Evolutionary conservation across 2,888 invertebrate genomes (phyloP).

Genomic region (Stenodera caucasica): DNA sequence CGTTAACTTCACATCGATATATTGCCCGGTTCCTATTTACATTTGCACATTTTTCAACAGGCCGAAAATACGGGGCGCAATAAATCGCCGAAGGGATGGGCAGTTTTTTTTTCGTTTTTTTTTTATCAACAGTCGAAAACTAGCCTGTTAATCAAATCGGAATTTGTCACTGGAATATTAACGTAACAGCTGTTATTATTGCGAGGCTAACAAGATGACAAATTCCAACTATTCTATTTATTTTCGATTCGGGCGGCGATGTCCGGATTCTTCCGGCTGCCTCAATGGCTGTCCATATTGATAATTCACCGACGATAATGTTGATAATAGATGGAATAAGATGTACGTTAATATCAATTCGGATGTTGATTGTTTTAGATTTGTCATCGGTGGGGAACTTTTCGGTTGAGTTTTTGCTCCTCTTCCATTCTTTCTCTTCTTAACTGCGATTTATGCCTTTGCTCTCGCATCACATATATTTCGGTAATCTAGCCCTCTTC

Average conservation of each 20-base stretch:
- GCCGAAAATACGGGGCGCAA: conserved; percentile 20
- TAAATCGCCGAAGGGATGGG: conserved; percentile 2
- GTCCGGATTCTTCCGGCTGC: not conserved
- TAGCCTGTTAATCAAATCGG: conserved; percentile 1
- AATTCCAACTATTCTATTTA: not conserved
- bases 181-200: not conserved
- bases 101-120: not conserved
- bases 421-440: conserved; percentile 38
- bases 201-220: conserved; percentile 5
- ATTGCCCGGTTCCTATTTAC: conserved; percentile 36
- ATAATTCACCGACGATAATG: conserved; percentile 14
- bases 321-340: conserved; percentile 18
- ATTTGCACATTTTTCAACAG: conserved; percentile 40
- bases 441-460: conserved; percentile 54
- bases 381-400: conserved; percentile 46
- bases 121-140: not conserved
- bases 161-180: conserved; percentile 7
- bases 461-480: conserved; percentile 54
- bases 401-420: conserved; percentile 31
- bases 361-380: conserved; percentile 47
- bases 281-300: conserved; percentile 19
- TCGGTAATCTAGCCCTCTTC: conserved; percentile 54
- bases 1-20: conserved; percentile 20
- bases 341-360: conserved; percentile 43
- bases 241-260: no score